These are phyloP conservation scores for Mesembrinibis cayennensis DNA, from an alignment of 2,113 vertebrate species.

Conservation along the genomic window DNA sequence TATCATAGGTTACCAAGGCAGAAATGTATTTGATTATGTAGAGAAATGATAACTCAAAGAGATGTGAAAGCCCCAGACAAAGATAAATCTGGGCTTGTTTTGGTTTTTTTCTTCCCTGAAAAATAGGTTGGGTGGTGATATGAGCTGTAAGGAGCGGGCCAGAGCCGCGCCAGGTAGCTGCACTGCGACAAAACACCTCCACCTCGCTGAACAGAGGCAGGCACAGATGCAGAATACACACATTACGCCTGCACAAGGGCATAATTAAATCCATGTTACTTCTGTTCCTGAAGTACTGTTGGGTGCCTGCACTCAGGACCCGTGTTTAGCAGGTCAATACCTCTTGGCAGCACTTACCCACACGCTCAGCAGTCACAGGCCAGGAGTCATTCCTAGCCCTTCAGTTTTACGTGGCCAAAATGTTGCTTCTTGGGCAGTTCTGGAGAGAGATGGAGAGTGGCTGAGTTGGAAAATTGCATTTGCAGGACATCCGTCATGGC, in stretches of 20 bases:
- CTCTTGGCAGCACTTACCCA: background rate
- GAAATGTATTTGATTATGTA: background rate
- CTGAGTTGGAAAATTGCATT: background rate
- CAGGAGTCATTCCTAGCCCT: background rate
- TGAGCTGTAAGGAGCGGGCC: background rate
- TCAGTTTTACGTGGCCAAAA: background rate
- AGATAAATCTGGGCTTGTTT: background rate
- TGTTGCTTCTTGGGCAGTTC: background rate
- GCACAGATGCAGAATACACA: background rate
- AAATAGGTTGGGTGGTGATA: background rate
- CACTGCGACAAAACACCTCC: background rate
- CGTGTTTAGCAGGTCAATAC: too few relatives aligned
- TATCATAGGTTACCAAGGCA: background rate
- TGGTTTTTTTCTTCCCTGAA: background rate
- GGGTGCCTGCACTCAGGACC: background rate
- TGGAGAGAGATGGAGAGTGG: background rate
- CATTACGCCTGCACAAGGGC: background rate
- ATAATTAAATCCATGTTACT: background rate
- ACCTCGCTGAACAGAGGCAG: fast-evolving
- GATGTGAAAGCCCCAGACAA: background rate
- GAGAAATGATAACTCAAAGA: background rate
- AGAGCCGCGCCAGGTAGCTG: background rate
- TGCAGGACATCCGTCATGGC: background rate
- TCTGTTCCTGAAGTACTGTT: background rate
- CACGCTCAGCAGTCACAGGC: background rate